Percentiles rank a stretch among this genome's conserved stretches.
Evolutionary conservation across 1,140 invertebrate genomes (phyloP).

Genomic region (Drosophila equinoxialis): DNA sequence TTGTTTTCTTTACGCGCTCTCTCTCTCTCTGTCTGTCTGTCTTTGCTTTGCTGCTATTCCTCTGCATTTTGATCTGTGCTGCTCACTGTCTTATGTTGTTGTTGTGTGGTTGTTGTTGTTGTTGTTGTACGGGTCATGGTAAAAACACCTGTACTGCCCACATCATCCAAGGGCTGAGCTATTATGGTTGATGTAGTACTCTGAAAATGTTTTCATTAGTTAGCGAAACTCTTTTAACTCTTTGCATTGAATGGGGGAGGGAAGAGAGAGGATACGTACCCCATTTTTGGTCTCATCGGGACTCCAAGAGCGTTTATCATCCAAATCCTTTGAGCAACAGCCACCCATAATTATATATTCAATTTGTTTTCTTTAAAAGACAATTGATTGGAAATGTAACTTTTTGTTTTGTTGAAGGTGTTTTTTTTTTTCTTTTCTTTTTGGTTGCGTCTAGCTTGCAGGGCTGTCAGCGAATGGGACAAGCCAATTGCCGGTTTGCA

Average conservation of each 20-base stretch:
- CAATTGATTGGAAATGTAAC: background rate
- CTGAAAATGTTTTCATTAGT: slow-evolving; percentile 21
- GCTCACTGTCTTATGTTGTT: slow-evolving; percentile 41
- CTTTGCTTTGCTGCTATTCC: slow-evolving; percentile 1
- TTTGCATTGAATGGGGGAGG: background rate
- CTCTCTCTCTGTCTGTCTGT: too few species aligned
- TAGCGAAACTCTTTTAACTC: background rate
- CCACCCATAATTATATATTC: slow-evolving; percentile 51
- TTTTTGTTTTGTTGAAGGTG: too few species aligned
- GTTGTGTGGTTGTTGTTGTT: slow-evolving; percentile 29
- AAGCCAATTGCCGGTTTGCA: slow-evolving; percentile 56
- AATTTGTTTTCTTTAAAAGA: background rate
- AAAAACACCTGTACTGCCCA: slow-evolving; percentile 71
- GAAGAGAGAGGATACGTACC: slow-evolving; percentile 36
- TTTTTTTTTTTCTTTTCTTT: slow-evolving; percentile 45
- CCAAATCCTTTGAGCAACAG: slow-evolving; percentile 77
- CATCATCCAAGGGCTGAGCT: slow-evolving; percentile 71
- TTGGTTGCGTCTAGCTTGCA: slow-evolving; percentile 57
- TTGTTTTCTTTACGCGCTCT: slow-evolving; percentile 2
- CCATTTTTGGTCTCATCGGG: slow-evolving; percentile 78
- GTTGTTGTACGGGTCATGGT: slow-evolving; percentile 61
- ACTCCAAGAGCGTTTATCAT: slow-evolving; percentile 77
- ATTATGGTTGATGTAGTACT: slow-evolving; percentile 80
- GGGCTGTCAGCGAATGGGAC: slow-evolving; percentile 63
- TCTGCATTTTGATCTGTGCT: slow-evolving; percentile 40